Evolutionary conservation across 2,888 invertebrate genomes (phyloP).

Genomic region (Sphinx pinastri): DNA sequence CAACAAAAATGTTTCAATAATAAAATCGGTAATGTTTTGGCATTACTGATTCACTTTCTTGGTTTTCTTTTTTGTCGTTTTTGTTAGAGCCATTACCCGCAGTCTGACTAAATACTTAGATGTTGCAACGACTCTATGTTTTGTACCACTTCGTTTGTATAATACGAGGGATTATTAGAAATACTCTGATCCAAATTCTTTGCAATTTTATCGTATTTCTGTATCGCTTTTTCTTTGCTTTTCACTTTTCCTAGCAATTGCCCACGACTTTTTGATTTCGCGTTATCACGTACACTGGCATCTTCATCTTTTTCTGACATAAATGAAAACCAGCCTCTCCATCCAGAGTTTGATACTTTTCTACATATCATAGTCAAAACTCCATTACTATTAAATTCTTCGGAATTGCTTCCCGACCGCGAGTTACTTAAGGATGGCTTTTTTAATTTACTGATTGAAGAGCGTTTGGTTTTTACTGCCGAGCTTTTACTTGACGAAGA

Average conservation of each 20-base stretch:
- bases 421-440: background rate
- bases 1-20: background rate
- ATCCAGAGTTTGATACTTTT: constrained; percentile 10
- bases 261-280: background rate
- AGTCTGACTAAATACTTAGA: background rate
- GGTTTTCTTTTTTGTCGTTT: background rate
- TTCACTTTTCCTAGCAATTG: background rate
- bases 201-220: background rate
- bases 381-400: background rate
- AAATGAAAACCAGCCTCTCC: constrained; percentile 18
- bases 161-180: background rate
- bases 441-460: background rate
- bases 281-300: background rate
- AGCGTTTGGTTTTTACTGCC: background rate
- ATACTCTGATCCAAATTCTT: background rate
- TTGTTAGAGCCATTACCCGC: background rate
- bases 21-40: constrained; percentile 26
- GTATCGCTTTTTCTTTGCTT: background rate
- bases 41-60: constrained; percentile 5
- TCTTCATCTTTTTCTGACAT: background rate
- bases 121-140: constrained; percentile 6
- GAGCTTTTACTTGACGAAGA: background rate
- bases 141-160: constrained; percentile 11
- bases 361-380: constrained; percentile 3
- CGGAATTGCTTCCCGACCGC: background rate